Evolutionary conservation across 1,140 invertebrate species (phyloP), one percentile per base, ranked within the genome.

Genomic region (Drosophila nigromelanica): DNA sequence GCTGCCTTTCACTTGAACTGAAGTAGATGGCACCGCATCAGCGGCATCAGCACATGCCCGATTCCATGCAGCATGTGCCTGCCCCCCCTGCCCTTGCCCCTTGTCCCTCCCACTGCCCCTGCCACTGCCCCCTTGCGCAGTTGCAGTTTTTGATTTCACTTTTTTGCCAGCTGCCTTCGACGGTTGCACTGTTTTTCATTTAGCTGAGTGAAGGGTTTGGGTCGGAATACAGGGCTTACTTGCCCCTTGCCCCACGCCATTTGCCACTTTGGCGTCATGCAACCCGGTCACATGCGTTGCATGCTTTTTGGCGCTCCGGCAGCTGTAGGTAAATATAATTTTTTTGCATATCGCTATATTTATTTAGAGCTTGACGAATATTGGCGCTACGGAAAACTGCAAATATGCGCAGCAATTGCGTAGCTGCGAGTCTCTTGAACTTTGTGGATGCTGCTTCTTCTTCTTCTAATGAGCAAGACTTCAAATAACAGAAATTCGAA

Each of bases 71-170:
- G 24, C 52, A 33, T 45, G n/a, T 27, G 27, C 27, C 61, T 21
- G n/a, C 47, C 5, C 7, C 33, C 30, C 6, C 42, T 33, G 14
- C 51, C 51, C n/a, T n/a, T n/a, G n/a, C 24, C 8, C 12, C 35
- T n/a, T 21, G n/a, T 37, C 5, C 7, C 33, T 42, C 39, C 21
- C 24, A 37, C 39, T n/a, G 14, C 10, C 30, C 6, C 42, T 33
- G 14, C 51, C 51, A n/a, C n/a, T n/a, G n/a, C 24, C 8, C 12
- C 35, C n/a, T 10, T 58, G 37, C 63, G 45, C 40, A 51, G 78
- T 70, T 89, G 83, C 83, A 89, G 76, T 89, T 89, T 89, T 89
- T 89, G 83, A 89, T 89, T 89, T 89, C 85, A 89, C 83, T 89
- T 89, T 87, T 86, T 76, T 14, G 59, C 48, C 61, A 47, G 47